phyloP scores from a whole-genome alignment of 2,113 vertebrate species.

The Lophura nycthemera region DNA sequence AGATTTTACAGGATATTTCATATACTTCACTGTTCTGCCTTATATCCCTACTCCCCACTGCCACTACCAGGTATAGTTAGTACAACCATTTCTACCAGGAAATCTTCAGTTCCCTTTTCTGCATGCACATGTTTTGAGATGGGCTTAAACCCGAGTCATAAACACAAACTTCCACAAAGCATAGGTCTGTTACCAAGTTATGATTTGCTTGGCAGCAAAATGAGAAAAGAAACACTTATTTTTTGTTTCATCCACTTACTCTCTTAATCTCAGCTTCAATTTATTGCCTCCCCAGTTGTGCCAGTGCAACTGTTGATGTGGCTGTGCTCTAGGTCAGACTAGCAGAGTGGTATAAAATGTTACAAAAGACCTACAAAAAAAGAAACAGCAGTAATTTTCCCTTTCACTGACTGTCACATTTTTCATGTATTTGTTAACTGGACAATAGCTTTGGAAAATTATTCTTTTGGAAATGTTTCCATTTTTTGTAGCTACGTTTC shows the following conservation, averaged over 20 bases:
- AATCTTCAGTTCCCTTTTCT: neutral
- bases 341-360: neutral
- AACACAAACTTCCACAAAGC: neutral
- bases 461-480: neutral
- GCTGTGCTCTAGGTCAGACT: neutral
- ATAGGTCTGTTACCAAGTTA: neutral
- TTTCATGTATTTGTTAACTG: neutral
- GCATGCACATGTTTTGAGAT: neutral
- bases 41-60: fast-evolving
- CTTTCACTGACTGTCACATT: neutral
- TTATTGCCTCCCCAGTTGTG: neutral
- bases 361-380: neutral
- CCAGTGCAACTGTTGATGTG: neutral
- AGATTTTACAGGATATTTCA: neutral
- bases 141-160: neutral
- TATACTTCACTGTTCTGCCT: neutral
- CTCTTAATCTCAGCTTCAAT: neutral
- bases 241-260: neutral
- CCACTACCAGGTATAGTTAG: neutral
- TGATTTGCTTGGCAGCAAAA: neutral
- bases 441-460: neutral
- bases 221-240: neutral
- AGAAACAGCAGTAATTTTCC: neutral
- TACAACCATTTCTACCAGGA: neutral
- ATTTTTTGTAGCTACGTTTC: neutral